These are phyloP conservation scores for Peromyscus attwateri DNA, from an alignment of 2,797 vertebrate species.

Conservation along the genomic window DNA sequence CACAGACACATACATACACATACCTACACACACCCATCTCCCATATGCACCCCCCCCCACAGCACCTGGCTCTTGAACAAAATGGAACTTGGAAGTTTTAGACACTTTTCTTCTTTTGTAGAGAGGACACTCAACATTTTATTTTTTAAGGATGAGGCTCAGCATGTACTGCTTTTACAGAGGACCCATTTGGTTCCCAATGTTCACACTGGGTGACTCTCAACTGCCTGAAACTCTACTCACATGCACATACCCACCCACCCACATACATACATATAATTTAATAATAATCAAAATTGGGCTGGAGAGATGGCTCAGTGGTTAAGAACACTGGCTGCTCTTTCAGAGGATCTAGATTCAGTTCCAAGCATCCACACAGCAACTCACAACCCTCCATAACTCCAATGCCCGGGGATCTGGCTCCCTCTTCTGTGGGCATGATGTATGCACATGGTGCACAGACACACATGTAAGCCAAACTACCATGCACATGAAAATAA, in stretches of 20 bases:
- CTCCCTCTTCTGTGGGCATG: not conserved
- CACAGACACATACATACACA: too few relatives aligned
- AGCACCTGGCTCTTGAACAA: not conserved
- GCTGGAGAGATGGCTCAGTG: not conserved
- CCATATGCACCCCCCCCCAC: not conserved
- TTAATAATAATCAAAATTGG: not conserved
- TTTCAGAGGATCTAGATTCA: not conserved
- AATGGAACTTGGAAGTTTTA: not conserved
- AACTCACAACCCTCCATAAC: not conserved
- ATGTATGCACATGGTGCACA: accelerated
- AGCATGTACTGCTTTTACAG: not conserved
- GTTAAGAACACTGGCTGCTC: not conserved
- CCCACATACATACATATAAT: not conserved
- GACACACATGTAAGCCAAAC: too few relatives aligned
- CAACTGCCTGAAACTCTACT: not conserved
- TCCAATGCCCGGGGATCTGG: not conserved
- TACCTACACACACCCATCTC: too few relatives aligned
- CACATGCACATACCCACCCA: too few relatives aligned
- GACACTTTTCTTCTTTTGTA: not conserved
- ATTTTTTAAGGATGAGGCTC: not conserved
- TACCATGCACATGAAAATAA: not conserved
- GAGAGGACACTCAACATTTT: not conserved
- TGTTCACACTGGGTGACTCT: not conserved
- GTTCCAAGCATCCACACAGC: not conserved
- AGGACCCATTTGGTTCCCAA: not conserved